Base-by-base conservation (phyloP, 2,797 vertebrate genomes). In the Acanthiza pusilla region DNA sequence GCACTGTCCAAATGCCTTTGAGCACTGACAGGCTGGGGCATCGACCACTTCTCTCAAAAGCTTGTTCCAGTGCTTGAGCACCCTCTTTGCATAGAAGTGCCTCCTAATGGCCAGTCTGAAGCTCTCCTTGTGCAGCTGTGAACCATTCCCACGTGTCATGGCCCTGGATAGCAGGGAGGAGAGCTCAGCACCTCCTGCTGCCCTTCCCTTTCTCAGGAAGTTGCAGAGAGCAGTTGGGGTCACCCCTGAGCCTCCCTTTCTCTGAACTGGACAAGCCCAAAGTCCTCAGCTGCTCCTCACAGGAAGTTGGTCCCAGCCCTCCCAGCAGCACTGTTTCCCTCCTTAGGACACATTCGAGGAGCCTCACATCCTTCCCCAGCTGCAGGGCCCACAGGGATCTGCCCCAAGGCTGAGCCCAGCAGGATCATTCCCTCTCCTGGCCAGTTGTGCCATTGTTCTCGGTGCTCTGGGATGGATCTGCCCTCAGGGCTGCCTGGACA, bases 361-460 rank as follows among this genome's bases (percentile, higher is more conserved):
- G n/a, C 18, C 38, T 22, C 42, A 34, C 22, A 38, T 7, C 62
- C 21, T 32, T 17, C 17, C 32, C 23, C 45, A 27, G 15, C 22
- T 7, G 11, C 55, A 29, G 32, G 18, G 19, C 38, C 48, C 60
- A 9, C 4, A 8, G 2, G 3, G 34, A 18, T 57, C 40, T 0
- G 0, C 16, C 15, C 42, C 65, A 10, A 4, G 2, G 14, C 65
- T 8, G 55, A 36, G 58, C 21, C 36, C 19, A n/a, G 38, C 1
- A 0, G 55, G 42, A 30, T 12, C 21, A 3, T 53, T 8, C 3
- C 75, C 27, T 32, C 22, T 19, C 16, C 3, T 29, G 30, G 29
- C 38, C 1, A 30, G 11, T 3, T 13, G 5, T 17, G 15, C 36
- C 1, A 4, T 11, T 47, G 16, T 43, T 13, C 25, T 42, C 1